A percentile compares a stretch with the other conserved stretches of the same genome.
These are phyloP conservation scores for Aporophyla nigra DNA, from an alignment of 2,888 invertebrate genomes.

Conservation along the genomic window DNA sequence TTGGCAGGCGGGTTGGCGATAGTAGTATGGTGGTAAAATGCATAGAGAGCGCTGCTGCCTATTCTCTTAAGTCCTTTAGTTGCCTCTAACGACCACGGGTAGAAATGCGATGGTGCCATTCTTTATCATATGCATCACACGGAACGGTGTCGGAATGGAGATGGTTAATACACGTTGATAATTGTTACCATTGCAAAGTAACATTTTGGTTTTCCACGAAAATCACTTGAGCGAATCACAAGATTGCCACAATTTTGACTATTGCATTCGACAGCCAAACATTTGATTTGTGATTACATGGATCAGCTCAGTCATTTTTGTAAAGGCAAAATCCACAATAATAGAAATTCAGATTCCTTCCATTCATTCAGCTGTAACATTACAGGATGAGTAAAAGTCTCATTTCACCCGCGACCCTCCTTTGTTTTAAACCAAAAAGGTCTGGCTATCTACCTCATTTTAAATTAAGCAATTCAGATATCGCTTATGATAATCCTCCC, in stretches of 20 bases:
- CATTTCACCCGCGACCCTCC: constrained; percentile 43
- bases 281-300: constrained; percentile 5
- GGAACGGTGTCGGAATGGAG: too few species aligned
- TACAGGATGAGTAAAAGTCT: constrained; percentile 7
- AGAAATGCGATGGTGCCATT: too few species aligned
- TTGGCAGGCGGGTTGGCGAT: too few species aligned
- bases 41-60: too few species aligned
- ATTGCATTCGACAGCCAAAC: neutral
- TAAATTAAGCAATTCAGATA: constrained; percentile 76
- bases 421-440: constrained; percentile 57
- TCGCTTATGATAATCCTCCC: constrained; percentile 71
- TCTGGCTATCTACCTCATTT: constrained; percentile 64
- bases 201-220: neutral
- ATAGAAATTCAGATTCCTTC: neutral
- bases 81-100: too few species aligned
- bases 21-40: too few species aligned
- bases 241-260: neutral
- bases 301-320: neutral
- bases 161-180: neutral
- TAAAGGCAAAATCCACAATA: constrained; percentile 1
- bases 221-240: neutral
- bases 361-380: constrained; percentile 22
- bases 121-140: too few species aligned
- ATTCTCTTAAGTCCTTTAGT: too few species aligned
- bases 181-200: too few species aligned